Percentiles rank a stretch among this genome's conserved stretches.
phyloP scores from a whole-genome alignment of 2,113 vertebrate genomes.

The Trachemys scripta region DNA sequence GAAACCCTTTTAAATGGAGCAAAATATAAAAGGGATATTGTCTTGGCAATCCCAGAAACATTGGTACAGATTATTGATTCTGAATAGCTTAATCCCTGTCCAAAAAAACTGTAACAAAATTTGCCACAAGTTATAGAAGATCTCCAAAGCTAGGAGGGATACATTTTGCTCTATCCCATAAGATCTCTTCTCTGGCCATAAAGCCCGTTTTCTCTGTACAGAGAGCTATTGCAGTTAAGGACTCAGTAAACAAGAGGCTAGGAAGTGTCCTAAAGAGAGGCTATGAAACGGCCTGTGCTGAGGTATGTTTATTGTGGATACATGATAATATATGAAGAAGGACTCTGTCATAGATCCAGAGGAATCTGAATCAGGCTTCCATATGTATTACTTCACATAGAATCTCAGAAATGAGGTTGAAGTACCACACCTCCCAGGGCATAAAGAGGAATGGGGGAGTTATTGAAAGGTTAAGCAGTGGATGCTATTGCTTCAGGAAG shows the following conservation, averaged over 20 bases:
- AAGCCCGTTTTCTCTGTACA: neutral
- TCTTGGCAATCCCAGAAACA: constrained; percentile 1
- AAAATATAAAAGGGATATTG: neutral
- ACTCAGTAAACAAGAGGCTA: neutral
- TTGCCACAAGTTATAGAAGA: neutral
- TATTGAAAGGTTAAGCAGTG: neutral
- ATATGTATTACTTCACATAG: neutral
- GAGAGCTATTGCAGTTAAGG: neutral
- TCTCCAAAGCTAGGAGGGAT: neutral
- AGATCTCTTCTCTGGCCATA: rapidly evolving
- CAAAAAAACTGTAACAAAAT: neutral
- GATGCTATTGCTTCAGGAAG: neutral
- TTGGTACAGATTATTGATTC: neutral
- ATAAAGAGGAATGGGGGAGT: neutral
- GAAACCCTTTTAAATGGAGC: neutral
- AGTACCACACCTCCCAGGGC: neutral
- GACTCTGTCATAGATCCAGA: neutral
- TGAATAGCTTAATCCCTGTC: constrained; percentile 14
- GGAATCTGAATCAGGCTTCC: rapidly evolving
- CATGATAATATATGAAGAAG: neutral
- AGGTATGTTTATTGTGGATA: rapidly evolving
- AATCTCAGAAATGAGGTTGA: rapidly evolving
- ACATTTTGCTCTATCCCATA: neutral
- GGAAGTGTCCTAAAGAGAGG: rapidly evolving
- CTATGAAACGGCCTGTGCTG: neutral